phyloP scores from a whole-genome alignment of 1,140 invertebrate species.

The Zaprionus capensis region DNA sequence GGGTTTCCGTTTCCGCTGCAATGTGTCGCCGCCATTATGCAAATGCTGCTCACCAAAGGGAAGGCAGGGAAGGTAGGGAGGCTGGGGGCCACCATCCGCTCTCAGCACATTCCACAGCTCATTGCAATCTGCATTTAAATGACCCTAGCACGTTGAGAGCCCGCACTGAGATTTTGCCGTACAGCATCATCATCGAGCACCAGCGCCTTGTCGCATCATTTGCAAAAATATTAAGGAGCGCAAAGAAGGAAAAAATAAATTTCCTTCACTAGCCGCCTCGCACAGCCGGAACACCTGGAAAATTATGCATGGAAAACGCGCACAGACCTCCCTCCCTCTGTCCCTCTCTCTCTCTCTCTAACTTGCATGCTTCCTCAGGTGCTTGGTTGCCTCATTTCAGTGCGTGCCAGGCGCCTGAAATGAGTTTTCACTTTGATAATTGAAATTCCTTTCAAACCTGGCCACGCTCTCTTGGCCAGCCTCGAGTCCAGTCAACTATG shows the following conservation, averaged over 20 bases:
- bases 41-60: conserved; percentile 47
- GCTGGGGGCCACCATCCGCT: background rate
- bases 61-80: no score
- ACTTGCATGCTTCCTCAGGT: background rate
- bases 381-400: conserved; percentile 10
- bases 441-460: conserved; percentile 52
- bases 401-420: conserved; percentile 45
- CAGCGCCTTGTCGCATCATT: conserved; percentile 63
- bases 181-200: background rate
- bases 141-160: conserved; percentile 58
- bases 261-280: conserved; percentile 8
- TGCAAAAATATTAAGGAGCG: conserved; percentile 67
- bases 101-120: conserved; percentile 47
- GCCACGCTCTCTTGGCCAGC: conserved; percentile 14
- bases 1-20: conserved; percentile 76
- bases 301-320: conserved; percentile 39
- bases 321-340: background rate
- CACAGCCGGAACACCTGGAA: conserved; percentile 31
- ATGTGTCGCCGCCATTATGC: conserved; percentile 79
- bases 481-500: conserved; percentile 21
- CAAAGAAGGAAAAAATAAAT: conserved; percentile 28
- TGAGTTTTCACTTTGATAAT: conserved; percentile 54
- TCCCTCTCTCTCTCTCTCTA: background rate
- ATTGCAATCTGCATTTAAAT: conserved; percentile 82
- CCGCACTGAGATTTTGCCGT: conserved; percentile 58